A percentile compares a stretch with the other conserved stretches of the same genome.
phyloP scores from a whole-genome alignment of 2,797 vertebrate species.

The Gallinago solitaria region DNA sequence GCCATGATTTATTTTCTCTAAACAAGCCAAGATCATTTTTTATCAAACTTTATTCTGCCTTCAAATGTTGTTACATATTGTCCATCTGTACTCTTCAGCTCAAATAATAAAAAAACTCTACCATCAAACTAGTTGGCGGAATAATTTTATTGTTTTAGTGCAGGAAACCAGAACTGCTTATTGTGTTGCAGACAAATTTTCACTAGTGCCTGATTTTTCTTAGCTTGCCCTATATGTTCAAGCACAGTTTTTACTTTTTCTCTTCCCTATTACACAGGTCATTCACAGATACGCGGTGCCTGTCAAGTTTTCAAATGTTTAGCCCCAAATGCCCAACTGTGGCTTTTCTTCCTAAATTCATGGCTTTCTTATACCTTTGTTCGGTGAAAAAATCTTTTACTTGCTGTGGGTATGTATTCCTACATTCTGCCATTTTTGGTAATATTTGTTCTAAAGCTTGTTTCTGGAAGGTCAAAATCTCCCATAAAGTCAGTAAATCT shows the following conservation, averaged over 20 bases:
- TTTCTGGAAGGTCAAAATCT: constrained; percentile 48
- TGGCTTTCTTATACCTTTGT: neutral
- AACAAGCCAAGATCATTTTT: constrained; percentile 15
- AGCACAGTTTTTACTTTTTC: neutral
- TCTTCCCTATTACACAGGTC: neutral
- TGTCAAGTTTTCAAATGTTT: neutral
- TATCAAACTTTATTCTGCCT: constrained; percentile 10
- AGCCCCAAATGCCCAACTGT: neutral
- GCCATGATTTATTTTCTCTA: constrained; percentile 27
- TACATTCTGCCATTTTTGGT: neutral
- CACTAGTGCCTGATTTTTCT: neutral
- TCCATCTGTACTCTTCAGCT: neutral
- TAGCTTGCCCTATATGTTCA: neutral
- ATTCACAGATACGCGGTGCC: neutral
- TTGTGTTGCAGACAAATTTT: neutral
- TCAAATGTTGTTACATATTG: neutral
- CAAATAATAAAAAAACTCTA: neutral
- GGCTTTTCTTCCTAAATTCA: neutral
- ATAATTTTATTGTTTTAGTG: neutral
- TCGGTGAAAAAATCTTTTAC: neutral
- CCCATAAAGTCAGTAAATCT: constrained; percentile 34
- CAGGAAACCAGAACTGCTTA: neutral
- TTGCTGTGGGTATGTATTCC: neutral
- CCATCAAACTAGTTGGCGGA: neutral
- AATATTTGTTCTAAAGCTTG: constrained; percentile 32